These are phyloP conservation scores for Cecidostiba fungosa DNA, from an alignment of 2,888 invertebrate species.

Conservation along the genomic window DNA sequence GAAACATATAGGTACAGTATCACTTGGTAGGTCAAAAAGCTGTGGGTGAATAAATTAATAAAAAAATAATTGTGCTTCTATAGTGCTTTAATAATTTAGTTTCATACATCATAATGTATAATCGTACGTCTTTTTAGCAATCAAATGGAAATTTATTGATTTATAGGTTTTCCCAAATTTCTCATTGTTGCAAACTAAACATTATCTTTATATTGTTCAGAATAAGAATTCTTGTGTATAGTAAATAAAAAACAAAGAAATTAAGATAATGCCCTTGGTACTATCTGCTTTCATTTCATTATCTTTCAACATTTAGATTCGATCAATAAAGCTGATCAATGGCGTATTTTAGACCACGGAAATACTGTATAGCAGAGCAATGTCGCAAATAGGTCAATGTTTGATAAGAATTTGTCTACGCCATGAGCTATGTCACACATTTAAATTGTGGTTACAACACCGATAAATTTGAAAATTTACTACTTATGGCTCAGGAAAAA, in stretches of 20 bases:
- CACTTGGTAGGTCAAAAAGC: no score
- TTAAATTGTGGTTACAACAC: background rate
- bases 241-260: background rate
- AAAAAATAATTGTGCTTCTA: background rate
- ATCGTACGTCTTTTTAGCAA: no score
- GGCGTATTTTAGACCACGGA: background rate
- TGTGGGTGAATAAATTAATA: background rate
- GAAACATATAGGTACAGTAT: no score
- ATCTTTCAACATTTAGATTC: background rate
- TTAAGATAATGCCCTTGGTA: background rate
- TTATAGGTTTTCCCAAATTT: no score
- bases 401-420: background rate
- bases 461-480: no score
- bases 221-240: no score
- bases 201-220: no score
- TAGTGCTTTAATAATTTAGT: no score
- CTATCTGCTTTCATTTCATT: background rate
- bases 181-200: no score
- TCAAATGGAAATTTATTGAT: no score
- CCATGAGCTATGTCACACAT: background rate
- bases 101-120: no score
- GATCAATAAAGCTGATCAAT: background rate
- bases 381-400: background rate
- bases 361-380: background rate
- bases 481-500: no score